phyloP scores from a whole-genome alignment of 2,797 vertebrate genomes.

The Coranthus polyacanthus region DNA sequence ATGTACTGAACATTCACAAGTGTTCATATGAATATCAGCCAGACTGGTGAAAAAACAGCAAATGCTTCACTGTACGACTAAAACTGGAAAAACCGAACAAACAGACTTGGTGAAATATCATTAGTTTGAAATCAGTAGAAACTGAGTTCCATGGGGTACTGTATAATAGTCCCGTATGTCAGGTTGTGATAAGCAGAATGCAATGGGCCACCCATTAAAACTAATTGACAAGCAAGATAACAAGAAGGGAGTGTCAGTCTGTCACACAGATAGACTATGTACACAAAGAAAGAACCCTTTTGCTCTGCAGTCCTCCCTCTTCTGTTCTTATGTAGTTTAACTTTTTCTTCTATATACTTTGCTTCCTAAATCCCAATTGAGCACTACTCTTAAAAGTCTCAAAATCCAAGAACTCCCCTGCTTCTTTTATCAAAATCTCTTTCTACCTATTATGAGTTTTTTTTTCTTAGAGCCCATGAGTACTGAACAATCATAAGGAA shows the following conservation, averaged over 20 bases:
- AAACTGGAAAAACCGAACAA: slow-evolving; percentile 55
- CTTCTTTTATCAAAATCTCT: slow-evolving; percentile 34
- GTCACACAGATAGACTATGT: slow-evolving; percentile 12
- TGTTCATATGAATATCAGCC: slow-evolving; percentile 40
- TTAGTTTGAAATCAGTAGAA: slow-evolving; percentile 62
- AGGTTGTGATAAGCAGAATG: slow-evolving; percentile 63
- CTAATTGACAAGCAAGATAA: slow-evolving; percentile 57
- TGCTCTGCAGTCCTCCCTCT: slow-evolving; percentile 16
- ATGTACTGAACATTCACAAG: slow-evolving; percentile 30
- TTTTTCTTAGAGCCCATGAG: slow-evolving; percentile 22
- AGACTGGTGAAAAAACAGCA: slow-evolving; percentile 24
- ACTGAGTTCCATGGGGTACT: slow-evolving; percentile 47
- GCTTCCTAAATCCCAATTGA: slow-evolving; percentile 33
- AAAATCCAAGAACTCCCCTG: slow-evolving; percentile 27
- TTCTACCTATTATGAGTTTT: not conserved
- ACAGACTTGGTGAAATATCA: slow-evolving; percentile 32
- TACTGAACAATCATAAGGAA: slow-evolving; percentile 15
- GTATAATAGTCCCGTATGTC: slow-evolving; percentile 57
- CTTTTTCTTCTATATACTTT: not conserved
- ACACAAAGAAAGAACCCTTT: slow-evolving; percentile 17
- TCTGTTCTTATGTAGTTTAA: slow-evolving; percentile 3
- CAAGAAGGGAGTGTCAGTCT: slow-evolving; percentile 36
- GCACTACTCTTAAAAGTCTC: slow-evolving; percentile 28
- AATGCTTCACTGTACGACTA: slow-evolving; percentile 41
- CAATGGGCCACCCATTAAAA: slow-evolving; percentile 59